Base-by-base conservation (phyloP, 1,140 invertebrate genomes). In the Drosophila prosaltans region DNA sequence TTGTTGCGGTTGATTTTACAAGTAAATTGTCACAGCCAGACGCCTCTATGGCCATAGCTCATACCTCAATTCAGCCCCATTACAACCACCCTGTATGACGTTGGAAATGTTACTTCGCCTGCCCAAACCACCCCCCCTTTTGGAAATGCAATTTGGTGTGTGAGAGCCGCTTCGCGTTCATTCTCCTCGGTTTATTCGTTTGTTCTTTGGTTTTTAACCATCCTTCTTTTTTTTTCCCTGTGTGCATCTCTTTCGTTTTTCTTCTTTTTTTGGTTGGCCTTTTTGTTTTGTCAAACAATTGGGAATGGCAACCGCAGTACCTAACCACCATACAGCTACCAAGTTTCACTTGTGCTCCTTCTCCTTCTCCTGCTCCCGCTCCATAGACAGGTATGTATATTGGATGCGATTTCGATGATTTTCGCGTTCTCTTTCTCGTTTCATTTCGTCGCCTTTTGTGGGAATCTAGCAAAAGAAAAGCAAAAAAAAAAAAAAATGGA, bases 1-100 rank as follows among this genome's bases (percentile, higher is more conserved):
- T 78, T 78, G 74, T 80, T 80, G 78, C 78, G 78, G 78, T 80
- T 79, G 76, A 63, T 79, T 80, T 74, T 74, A 79, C 76, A 80
- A 80, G 78, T 79, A 80, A 80, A 80, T 80, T 80, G 78, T 80
- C 76, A 79, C 61, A 45, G 69, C 59, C 67, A 78, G 48, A 48
- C 41, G 62, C 21, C 30, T 60, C 43, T 16, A 10, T 30, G 40
- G 8, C 51, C 10, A 10, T 30, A 2, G 28, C 28, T 0, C 28
- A 30, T 30, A 30, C 28, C 16, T 16, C 16, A 16, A 16, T 16
- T 16, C 16, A 16, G 16, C 16, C 16, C 16, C 0, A 16, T 16
- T 16, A 16, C 16, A 16, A 16, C 16, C 16, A 16, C 16, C 16
- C 16, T 16, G 16, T 16, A 16, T 16, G 16, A 16, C 16, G 16